phyloP scores from a whole-genome alignment of 2,888 invertebrate genomes.

The Hetaerina titia region DNA sequence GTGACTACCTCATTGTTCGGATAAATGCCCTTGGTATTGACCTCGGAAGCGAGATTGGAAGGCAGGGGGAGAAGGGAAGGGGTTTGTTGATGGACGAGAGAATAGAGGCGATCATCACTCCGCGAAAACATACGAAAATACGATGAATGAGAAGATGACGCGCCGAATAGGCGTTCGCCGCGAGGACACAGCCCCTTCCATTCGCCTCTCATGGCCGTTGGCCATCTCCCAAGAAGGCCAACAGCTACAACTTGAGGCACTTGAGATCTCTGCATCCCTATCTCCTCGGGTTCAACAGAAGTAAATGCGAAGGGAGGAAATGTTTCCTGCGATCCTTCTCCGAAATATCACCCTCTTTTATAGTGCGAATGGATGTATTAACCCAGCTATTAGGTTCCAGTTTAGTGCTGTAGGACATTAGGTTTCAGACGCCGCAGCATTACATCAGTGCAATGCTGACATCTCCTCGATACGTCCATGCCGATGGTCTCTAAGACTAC shows the following conservation, averaged over 20 bases:
- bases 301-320: not conserved
- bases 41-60: not conserved
- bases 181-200: not conserved
- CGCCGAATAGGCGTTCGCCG: not conserved
- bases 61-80: not conserved
- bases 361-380: too few relatives aligned
- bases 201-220: not conserved
- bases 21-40: not conserved
- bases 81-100: not conserved
- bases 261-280: not conserved
- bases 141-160: not conserved
- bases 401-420: too few relatives aligned
- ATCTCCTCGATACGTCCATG: too few relatives aligned
- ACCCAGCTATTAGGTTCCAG: too few relatives aligned
- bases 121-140: not conserved
- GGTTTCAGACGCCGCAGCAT: too few relatives aligned
- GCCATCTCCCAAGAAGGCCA: not conserved
- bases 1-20: not conserved
- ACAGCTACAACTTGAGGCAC: too few relatives aligned
- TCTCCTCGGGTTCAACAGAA: not conserved
- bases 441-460: too few relatives aligned
- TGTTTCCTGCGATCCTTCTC: not conserved
- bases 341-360: too few relatives aligned
- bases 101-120: not conserved
- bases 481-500: too few relatives aligned